Evolutionary conservation across 2,113 vertebrate genomes (phyloP), one percentile per base, ranked within the genome.

Genomic region (Hyperoodon ampullatus): DNA sequence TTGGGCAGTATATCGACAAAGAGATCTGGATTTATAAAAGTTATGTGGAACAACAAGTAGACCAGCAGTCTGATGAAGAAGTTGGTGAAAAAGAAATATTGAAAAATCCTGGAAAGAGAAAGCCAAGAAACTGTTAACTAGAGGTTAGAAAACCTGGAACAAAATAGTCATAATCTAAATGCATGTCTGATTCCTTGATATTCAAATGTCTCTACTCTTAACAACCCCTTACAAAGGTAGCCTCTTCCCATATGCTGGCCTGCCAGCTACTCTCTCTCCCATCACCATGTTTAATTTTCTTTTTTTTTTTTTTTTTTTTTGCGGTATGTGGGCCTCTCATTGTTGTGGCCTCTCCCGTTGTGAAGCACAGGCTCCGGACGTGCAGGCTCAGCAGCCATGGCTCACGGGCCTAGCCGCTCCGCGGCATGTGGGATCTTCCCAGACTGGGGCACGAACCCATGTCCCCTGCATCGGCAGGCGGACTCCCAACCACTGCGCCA

Each of bases 21-120:
- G 53, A 98, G 86, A 78, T 98, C 98, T 50, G 98, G 96, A 72
- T 98, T 97, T 97, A 98, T 93, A 78, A 98, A 96, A 72, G 35
- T 96, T 88, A 98, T 58, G 13, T 98, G 94, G 75, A 98, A 97
- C 88, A 97, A 18, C 75, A 97, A 50, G 80, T 97, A 98, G 55
- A 94, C 87, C 89, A 98, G 92, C 42, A 98, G 60, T 92, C 83
- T 96, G 93, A 97, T 93, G 89, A 97, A 90, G 93, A 98, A 55
- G 15, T 39, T 70, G 47, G 15, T 96, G 70, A 97, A 97, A 89
- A 98, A 93, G 87, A 97, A 61, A 61, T 71, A 93, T 14, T 33
- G 68, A 53, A 95, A 81, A 72, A 90, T n/a, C 70, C 98, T 98
- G 95, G 35, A 98, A 98, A 92, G 92, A 98, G 58, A 98, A 96